A percentile compares a stretch with the other conserved stretches of the same genome.
phyloP scores from a whole-genome alignment of 2,113 vertebrate genomes.

The Engystomops pustulosus region DNA sequence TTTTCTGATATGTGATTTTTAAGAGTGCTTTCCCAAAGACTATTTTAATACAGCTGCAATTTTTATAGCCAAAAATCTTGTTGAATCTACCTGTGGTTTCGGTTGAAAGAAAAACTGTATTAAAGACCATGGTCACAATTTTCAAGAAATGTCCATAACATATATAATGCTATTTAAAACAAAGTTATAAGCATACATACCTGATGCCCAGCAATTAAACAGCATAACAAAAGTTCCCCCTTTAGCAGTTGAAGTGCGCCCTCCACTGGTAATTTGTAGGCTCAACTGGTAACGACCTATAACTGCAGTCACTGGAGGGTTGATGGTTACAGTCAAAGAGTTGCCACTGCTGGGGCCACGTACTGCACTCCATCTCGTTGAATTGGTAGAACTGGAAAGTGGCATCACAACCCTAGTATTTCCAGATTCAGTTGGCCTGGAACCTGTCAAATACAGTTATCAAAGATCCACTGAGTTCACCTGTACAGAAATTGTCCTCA shows the following conservation, averaged over 20 bases:
- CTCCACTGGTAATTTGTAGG: conserved; percentile 52
- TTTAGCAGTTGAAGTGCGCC: background rate
- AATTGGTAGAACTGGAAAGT: conserved; percentile 60
- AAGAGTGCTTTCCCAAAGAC: too few relatives aligned
- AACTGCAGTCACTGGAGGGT: conserved; percentile 70
- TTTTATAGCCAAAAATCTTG: too few relatives aligned
- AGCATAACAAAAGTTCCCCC: conserved; percentile 75
- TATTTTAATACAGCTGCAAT: too few relatives aligned
- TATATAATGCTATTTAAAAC: background rate
- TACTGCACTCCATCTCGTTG: conserved; percentile 71
- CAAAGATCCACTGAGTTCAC: too few relatives aligned
- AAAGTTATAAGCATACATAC: conserved; percentile 66
- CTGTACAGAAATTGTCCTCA: too few relatives aligned
- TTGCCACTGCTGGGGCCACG: conserved; percentile 29
- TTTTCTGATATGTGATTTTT: too few relatives aligned
- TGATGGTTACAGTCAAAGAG: conserved; percentile 66
- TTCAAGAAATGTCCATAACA: too few relatives aligned
- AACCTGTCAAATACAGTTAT: conserved; percentile 69
- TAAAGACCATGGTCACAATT: too few relatives aligned
- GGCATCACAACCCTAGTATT: conserved; percentile 73
- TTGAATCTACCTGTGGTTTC: too few relatives aligned
- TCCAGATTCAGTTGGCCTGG: conserved; percentile 65
- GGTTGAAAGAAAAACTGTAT: too few relatives aligned
- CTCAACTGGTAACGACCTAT: conserved; percentile 77
- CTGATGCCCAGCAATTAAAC: conserved; percentile 87